These are phyloP conservation scores for Loripinus fragilis DNA, from an alignment of 2,888 invertebrate genomes.

Conservation along the genomic window DNA sequence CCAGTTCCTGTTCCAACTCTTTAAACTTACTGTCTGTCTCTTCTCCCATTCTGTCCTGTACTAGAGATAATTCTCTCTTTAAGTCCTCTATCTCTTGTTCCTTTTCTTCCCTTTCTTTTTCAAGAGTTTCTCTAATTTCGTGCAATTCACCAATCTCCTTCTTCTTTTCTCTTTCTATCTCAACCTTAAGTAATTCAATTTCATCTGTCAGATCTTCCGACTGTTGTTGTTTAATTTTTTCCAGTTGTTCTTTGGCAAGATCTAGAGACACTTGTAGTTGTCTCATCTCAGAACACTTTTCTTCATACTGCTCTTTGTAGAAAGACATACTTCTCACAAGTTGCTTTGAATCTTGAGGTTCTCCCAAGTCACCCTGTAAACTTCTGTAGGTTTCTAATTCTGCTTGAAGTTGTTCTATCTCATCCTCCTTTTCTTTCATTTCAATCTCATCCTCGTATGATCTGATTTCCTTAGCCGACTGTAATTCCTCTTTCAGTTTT, in stretches of 20 bases:
- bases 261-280: constrained; percentile 54
- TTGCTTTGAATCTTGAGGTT: constrained; percentile 38
- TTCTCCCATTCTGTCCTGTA: constrained; percentile 29
- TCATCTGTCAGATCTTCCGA: constrained; percentile 52
- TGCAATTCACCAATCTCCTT: constrained; percentile 28
- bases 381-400: constrained; percentile 55
- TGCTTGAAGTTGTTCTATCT: constrained; percentile 60
- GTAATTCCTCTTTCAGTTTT: constrained; percentile 53
- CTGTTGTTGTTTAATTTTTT: constrained; percentile 47
- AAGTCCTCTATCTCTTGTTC: constrained; percentile 23
- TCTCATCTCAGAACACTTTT: constrained; percentile 55
- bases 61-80: constrained; percentile 34
- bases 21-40: constrained; percentile 39
- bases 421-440: constrained; percentile 61
- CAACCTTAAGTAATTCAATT: constrained; percentile 50
- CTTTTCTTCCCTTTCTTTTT: constrained; percentile 22
- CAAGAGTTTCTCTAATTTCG: constrained; percentile 21
- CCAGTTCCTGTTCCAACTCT: constrained; percentile 41
- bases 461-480: constrained; percentile 53
- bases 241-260: constrained; percentile 51
- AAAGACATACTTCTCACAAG: constrained; percentile 59
- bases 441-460: constrained; percentile 56
- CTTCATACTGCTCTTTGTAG: constrained; percentile 59
- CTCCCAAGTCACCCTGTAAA: constrained; percentile 38
- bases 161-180: constrained; percentile 39